A percentile compares a stretch with the other conserved stretches of the same genome.
Evolutionary conservation across 2,113 vertebrate species (phyloP).

Genomic region (Gallinago undulata): DNA sequence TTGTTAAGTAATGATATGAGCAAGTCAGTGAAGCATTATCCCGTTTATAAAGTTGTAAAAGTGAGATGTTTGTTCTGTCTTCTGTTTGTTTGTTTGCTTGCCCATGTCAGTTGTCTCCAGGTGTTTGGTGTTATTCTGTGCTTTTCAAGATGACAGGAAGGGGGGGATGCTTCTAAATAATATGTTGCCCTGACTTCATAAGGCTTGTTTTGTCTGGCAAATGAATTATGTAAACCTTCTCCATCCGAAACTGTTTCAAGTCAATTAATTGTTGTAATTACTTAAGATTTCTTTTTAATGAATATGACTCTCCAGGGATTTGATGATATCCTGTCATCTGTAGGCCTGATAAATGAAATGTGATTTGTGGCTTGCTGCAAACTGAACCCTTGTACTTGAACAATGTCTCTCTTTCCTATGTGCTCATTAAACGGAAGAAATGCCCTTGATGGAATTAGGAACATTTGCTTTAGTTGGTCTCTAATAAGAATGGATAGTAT

Average conservation of each 20-base stretch:
- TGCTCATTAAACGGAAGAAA: conserved; percentile 70
- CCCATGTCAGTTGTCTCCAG: not conserved
- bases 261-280: conserved; percentile 93
- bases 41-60: not conserved
- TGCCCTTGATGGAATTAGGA: conserved; percentile 74
- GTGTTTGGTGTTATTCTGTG: not conserved
- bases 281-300: conserved; percentile 93
- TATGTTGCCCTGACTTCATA: conserved; percentile 59
- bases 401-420: conserved; percentile 65
- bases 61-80: not conserved
- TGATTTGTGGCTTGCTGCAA: conserved; percentile 82
- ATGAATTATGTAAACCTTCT: conserved; percentile 91
- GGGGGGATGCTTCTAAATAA: conserved; percentile 45
- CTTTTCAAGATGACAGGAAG: not conserved
- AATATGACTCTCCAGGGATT: conserved; percentile 85
- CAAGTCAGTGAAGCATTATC: not conserved
- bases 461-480: not conserved
- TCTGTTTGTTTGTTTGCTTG: not conserved
- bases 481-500: not conserved
- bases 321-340: conserved; percentile 86
- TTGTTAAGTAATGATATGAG: not conserved
- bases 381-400: conserved; percentile 75
- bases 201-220: conserved; percentile 85
- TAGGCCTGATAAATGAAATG: conserved; percentile 86
- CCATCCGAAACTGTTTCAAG: conserved; percentile 86